These are phyloP conservation scores for Amphipyra berbera DNA, from an alignment of 2,888 invertebrate species.

Conservation along the genomic window DNA sequence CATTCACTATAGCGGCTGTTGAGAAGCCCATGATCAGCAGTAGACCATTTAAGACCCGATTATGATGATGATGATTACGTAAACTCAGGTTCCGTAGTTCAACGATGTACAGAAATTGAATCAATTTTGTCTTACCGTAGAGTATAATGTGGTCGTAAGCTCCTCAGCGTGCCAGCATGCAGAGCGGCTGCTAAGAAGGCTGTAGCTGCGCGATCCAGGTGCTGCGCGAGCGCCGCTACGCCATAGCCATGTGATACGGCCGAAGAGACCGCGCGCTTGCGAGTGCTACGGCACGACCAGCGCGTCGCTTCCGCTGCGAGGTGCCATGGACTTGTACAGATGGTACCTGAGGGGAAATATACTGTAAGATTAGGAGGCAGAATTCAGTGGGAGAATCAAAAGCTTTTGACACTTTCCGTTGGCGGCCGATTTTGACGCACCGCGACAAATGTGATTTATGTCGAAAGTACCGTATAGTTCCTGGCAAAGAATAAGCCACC, in stretches of 20 bases:
- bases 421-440: no score
- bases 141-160: constrained; percentile 95
- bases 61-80: no score
- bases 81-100: no score
- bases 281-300: constrained; percentile 93
- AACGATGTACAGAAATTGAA: no score
- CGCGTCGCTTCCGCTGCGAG: constrained; percentile 79
- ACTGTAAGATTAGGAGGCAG: neutral
- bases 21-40: no score
- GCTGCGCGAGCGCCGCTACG: constrained; percentile 96
- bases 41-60: no score
- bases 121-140: constrained; percentile 88
- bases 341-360: constrained; percentile 1
- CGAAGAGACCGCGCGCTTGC: constrained; percentile 93
- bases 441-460: no score
- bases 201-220: constrained; percentile 95
- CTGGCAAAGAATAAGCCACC: no score
- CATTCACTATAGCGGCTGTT: no score
- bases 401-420: no score
- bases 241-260: constrained; percentile 95
- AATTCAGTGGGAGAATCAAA: no score
- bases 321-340: constrained; percentile 55
- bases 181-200: constrained; percentile 95
- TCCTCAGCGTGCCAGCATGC: constrained; percentile 94
- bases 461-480: no score